Conservation (phyloP, 2,797 vertebrate genomes). For the Aldrovandia affinis region DNA sequence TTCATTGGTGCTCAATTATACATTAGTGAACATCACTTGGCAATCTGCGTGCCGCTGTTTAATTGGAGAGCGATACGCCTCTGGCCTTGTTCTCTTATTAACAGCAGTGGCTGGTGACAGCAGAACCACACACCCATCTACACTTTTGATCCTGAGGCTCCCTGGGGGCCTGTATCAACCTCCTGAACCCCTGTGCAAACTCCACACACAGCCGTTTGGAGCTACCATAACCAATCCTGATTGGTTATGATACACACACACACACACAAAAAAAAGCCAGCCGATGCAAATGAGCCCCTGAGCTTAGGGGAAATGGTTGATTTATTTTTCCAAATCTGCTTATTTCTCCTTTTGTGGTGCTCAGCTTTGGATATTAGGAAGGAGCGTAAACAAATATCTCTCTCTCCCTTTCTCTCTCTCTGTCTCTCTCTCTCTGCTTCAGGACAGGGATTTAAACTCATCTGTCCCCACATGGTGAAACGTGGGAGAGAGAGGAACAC, state of each 20-base stretch:
- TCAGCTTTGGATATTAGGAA: slow-evolving; percentile 65
- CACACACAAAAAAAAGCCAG: slow-evolving; percentile 48
- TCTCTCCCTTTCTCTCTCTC: slow-evolving; percentile 43
- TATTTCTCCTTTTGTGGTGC: slow-evolving; percentile 75
- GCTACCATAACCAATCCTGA: no score
- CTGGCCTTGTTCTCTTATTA: slow-evolving; percentile 99
- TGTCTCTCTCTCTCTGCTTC: slow-evolving; percentile 31
- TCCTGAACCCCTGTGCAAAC: slow-evolving; percentile 80
- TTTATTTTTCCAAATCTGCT: slow-evolving; percentile 81
- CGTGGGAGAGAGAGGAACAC: slow-evolving; percentile 37
- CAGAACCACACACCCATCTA: slow-evolving; percentile 97
- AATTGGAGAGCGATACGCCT: slow-evolving; percentile 99
- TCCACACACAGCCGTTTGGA: slow-evolving; percentile 71
- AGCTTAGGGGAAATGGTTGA: slow-evolving; percentile 75
- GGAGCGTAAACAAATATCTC: slow-evolving; percentile 48
- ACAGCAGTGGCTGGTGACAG: slow-evolving; percentile 99
- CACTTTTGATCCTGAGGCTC: slow-evolving; percentile 98
- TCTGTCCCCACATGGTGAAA: slow-evolving; percentile 23
- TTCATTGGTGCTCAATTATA: slow-evolving; percentile 99
- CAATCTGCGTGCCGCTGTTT: slow-evolving; percentile 99
- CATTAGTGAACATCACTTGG: slow-evolving; percentile 99
- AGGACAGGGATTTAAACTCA: slow-evolving; percentile 46
- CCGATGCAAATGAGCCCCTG: slow-evolving; percentile 80
- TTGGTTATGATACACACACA: slow-evolving; percentile 88
- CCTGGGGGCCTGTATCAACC: slow-evolving; percentile 79